Conservation (phyloP, 2,113 vertebrate species). For the Chaenocephalus aceratus region DNA sequence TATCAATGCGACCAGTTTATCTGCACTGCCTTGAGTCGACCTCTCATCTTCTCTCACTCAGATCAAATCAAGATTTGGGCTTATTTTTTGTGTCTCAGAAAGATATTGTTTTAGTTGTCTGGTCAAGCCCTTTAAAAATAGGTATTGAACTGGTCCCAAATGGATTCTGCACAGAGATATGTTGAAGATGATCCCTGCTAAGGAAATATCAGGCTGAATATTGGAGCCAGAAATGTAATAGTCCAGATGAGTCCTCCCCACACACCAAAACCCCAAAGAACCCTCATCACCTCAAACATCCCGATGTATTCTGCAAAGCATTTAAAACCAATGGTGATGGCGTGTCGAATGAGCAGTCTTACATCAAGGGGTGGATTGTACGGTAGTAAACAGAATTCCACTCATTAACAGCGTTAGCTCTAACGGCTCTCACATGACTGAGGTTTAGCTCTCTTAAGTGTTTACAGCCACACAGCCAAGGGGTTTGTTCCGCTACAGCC, state of each 20-base stretch:
- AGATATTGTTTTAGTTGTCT: too few species aligned
- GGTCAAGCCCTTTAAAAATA: slow-evolving; percentile 24
- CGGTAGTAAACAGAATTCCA: slow-evolving; percentile 45
- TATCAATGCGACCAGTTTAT: slow-evolving; percentile 33
- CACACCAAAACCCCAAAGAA: not conserved
- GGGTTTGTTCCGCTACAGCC: slow-evolving; percentile 26
- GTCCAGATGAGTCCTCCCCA: not conserved
- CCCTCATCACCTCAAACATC: not conserved
- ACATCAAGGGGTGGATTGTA: slow-evolving; percentile 11
- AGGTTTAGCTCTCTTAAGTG: slow-evolving; percentile 19
- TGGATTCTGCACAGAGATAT: not conserved
- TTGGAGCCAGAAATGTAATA: not conserved
- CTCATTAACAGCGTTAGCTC: slow-evolving; percentile 33
- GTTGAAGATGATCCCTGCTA: not conserved
- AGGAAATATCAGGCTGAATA: not conserved
- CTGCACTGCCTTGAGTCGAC: slow-evolving; percentile 33
- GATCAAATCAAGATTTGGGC: slow-evolving; percentile 15
- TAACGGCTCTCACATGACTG: slow-evolving; percentile 46
- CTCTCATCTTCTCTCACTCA: slow-evolving; percentile 38
- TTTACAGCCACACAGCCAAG: slow-evolving; percentile 8
- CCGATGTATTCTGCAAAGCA: too few species aligned
- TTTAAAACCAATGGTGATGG: not conserved
- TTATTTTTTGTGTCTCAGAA: slow-evolving; percentile 20
- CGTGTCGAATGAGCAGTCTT: not conserved
- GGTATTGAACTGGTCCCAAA: not conserved